Conservation (phyloP, 2,113 vertebrate genomes). For the Zingel zingel region DNA sequence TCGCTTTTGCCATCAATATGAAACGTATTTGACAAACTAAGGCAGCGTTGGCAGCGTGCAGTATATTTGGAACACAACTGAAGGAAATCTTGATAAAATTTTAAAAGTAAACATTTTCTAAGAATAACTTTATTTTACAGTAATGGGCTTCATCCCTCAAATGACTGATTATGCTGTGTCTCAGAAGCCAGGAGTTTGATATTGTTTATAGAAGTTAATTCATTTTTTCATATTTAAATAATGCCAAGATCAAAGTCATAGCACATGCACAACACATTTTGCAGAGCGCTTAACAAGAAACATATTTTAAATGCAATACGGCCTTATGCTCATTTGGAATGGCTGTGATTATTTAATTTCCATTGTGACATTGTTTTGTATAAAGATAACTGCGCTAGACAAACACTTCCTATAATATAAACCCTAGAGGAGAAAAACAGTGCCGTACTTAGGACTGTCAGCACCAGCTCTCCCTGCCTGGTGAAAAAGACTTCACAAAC, state of each 20-base stretch:
- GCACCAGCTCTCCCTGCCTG: conserved; percentile 11
- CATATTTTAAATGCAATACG: conserved; percentile 49
- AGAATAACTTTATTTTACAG: conserved; percentile 78
- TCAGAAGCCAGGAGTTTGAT: conserved; percentile 69
- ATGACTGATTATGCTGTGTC: conserved; percentile 68
- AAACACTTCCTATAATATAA: conserved; percentile 60
- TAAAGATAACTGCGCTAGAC: conserved; percentile 48
- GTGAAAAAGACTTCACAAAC: conserved; percentile 50
- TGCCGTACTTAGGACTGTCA: conserved; percentile 37
- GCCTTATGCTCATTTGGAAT: conserved; percentile 42
- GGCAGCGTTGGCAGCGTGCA: conserved; percentile 52
- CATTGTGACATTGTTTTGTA: conserved; percentile 43
- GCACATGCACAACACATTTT: conserved; percentile 64
- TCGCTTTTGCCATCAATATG: conserved; percentile 46
- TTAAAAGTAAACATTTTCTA: conserved; percentile 73
- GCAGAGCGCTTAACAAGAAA: conserved; percentile 63
- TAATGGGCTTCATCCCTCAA: conserved; percentile 74
- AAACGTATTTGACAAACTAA: conserved; percentile 51
- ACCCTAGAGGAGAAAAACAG: conserved; percentile 32
- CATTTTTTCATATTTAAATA: conserved; percentile 61
- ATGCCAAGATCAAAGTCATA: conserved; percentile 66
- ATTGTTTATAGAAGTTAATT: conserved; percentile 73
- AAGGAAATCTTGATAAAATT: conserved; percentile 70
- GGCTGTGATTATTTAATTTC: conserved; percentile 58
- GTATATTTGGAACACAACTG: conserved; percentile 51